phyloP scores from a whole-genome alignment of 2,888 invertebrate species.

The Amiota communis region DNA sequence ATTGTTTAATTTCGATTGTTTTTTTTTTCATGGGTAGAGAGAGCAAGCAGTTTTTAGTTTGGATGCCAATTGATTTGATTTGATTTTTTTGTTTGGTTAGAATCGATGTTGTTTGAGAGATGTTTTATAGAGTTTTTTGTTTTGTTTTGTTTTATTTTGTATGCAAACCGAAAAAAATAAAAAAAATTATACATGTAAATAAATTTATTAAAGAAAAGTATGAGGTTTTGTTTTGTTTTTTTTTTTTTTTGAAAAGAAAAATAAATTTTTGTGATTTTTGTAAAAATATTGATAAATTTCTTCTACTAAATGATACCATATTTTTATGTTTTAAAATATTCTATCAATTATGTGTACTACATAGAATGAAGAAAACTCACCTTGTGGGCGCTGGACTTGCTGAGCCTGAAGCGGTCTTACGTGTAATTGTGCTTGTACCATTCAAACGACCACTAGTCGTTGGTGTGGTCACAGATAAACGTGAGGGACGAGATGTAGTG shows the following conservation, averaged over 20 bases:
- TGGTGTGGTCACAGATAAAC: slow-evolving; percentile 77
- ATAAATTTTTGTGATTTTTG: slow-evolving; percentile 10
- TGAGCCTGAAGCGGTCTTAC: slow-evolving; percentile 84
- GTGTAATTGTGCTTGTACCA: slow-evolving; percentile 76
- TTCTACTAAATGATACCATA: too few species aligned
- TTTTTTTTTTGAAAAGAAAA: slow-evolving; percentile 7
- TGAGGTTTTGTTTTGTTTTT: too few species aligned
- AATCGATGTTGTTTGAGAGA: slow-evolving; percentile 29
- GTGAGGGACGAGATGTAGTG: slow-evolving; percentile 75
- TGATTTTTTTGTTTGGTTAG: slow-evolving; percentile 27
- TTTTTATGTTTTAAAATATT: too few species aligned
- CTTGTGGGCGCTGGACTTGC: slow-evolving; percentile 85
- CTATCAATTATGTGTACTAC: too few species aligned
- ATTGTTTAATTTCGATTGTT: slow-evolving; percentile 50
- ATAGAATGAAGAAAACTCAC: slow-evolving; percentile 72
- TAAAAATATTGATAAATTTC: slow-evolving; percentile 28
- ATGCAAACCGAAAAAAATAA: slow-evolving; percentile 62
- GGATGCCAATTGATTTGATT: slow-evolving; percentile 54
- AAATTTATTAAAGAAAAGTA: slow-evolving; percentile 22
- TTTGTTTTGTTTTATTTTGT: slow-evolving; percentile 37
- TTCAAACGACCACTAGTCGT: slow-evolving; percentile 74
- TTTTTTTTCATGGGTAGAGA: slow-evolving; percentile 13
- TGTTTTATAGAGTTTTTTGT: slow-evolving; percentile 20
- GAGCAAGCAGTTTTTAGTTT: slow-evolving; percentile 51
- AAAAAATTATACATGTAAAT: slow-evolving; percentile 49